Conservation (phyloP, 2,113 vertebrate species). For the Pomatorhinus ruficollis region DNA sequence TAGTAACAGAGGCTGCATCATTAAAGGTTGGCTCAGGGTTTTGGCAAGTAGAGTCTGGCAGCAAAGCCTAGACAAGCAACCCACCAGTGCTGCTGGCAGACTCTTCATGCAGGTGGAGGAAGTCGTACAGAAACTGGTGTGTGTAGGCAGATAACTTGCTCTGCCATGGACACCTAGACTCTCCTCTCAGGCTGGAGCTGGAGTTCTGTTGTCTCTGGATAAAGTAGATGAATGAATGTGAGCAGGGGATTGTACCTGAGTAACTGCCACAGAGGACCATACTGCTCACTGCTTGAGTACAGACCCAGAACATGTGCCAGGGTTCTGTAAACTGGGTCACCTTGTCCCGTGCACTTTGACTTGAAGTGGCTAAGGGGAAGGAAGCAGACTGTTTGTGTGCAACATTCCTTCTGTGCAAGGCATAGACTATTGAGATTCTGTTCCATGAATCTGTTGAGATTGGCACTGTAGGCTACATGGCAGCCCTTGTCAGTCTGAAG, state of each 20-base stretch:
- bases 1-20: not conserved
- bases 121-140: not conserved
- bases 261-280: not conserved
- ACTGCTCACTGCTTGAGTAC: not conserved
- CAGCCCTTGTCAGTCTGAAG: not conserved
- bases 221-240: not conserved
- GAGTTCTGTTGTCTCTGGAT: not conserved
- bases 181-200: not conserved
- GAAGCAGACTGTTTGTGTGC: not conserved
- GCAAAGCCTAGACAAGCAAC: not conserved
- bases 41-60: slow-evolving; percentile 7
- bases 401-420: not conserved
- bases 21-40: not conserved
- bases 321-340: not conserved
- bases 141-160: slow-evolving; percentile 15
- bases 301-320: not conserved
- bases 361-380: not conserved
- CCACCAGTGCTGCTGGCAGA: slow-evolving; percentile 3
- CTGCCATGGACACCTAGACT: not conserved
- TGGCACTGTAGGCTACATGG: not conserved
- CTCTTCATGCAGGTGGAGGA: slow-evolving; percentile 30
- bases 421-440: not conserved
- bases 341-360: not conserved
- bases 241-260: not conserved
- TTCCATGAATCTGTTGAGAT: not conserved